Evolutionary conservation across 2,888 invertebrate genomes (phyloP).

Genomic region (Sicus ferrugineus): DNA sequence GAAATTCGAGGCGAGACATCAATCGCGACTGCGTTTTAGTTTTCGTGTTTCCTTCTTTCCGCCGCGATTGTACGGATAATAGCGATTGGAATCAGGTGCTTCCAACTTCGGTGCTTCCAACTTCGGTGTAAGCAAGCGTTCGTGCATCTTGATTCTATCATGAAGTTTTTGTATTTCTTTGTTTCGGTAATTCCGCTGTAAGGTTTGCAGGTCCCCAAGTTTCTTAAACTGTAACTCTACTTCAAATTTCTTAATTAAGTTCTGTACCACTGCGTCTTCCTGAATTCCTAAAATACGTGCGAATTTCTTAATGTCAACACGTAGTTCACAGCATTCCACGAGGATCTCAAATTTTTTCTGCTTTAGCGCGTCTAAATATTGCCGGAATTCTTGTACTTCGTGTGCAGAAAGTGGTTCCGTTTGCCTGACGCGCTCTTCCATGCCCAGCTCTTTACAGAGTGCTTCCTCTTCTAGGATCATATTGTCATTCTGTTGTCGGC

Average conservation of each 20-base stretch:
- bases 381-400: not conserved
- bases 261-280: not conserved
- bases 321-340: not conserved
- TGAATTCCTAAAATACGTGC: not conserved
- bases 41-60: slow-evolving; percentile 64
- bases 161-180: not conserved
- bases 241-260: not conserved
- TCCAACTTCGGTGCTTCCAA: too few species aligned
- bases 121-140: slow-evolving; percentile 67
- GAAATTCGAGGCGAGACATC: not conserved
- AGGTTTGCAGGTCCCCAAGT: not conserved
- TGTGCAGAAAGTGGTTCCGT: not conserved
- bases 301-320: not conserved
- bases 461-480: not conserved
- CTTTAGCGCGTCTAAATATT: not conserved
- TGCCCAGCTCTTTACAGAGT: not conserved
- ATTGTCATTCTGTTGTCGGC: not conserved
- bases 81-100: slow-evolving; percentile 79
- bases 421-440: not conserved
- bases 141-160: not conserved
- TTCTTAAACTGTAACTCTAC: not conserved
- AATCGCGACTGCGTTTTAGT: not conserved
- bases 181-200: not conserved
- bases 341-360: not conserved
- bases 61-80: slow-evolving; percentile 86